These are phyloP conservation scores for Alloplasta piceator DNA, from an alignment of 2,888 invertebrate species.

Conservation along the genomic window DNA sequence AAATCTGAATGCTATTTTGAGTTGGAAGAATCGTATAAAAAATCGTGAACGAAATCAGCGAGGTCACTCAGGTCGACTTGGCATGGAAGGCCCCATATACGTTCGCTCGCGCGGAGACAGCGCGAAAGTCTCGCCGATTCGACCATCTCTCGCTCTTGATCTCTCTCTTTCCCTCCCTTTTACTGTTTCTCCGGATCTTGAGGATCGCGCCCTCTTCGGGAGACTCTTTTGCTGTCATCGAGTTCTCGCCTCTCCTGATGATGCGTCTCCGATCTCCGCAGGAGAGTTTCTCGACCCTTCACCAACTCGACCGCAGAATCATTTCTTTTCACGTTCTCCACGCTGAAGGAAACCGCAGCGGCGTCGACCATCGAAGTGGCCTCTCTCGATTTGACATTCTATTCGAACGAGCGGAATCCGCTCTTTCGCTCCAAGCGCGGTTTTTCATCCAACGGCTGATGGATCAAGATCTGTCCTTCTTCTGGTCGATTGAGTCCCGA, in stretches of 20 bases:
- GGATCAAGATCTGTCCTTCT: too few species aligned
- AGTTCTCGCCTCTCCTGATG: constrained; percentile 32
- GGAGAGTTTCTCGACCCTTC: constrained; percentile 72
- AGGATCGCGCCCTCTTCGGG: constrained; percentile 19
- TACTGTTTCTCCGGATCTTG: constrained; percentile 4
- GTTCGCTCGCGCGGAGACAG: constrained; percentile 13
- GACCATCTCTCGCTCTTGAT: constrained; percentile 5
- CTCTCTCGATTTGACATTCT: not conserved
- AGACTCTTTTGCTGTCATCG: constrained; percentile 49
- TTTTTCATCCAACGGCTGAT: too few species aligned
- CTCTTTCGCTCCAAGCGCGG: too few species aligned
- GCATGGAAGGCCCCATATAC: too few species aligned
- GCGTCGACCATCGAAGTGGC: constrained; percentile 44
- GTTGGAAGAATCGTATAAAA: too few species aligned
- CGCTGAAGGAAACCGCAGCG: constrained; percentile 66
- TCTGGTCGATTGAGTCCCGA: too few species aligned
- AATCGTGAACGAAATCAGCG: too few species aligned
- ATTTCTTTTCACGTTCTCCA: constrained; percentile 73
- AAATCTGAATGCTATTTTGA: too few species aligned
- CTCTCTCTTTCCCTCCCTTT: constrained; percentile 9
- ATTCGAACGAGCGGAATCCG: too few species aligned
- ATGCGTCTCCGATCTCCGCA: constrained; percentile 24
- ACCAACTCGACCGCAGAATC: constrained; percentile 70
- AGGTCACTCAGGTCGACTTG: too few species aligned
- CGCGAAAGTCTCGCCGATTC: constrained; percentile 71